Conservation (phyloP, 1,140 invertebrate species). For the Eulimnadia texana region DNA sequence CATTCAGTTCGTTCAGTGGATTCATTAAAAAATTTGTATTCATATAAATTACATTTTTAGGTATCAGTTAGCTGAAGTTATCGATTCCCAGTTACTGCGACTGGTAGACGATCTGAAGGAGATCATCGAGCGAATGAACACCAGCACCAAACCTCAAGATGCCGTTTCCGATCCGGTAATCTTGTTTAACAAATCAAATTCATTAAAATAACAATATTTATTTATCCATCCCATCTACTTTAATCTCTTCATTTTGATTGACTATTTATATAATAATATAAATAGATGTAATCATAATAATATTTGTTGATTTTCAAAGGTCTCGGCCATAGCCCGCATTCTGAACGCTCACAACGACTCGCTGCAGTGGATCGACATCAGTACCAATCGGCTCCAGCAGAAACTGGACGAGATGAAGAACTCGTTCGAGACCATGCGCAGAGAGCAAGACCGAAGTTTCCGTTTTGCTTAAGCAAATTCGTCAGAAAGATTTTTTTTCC, state of each 20-base stretch:
- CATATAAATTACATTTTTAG: slow-evolving; percentile 29
- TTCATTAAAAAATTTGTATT: background rate
- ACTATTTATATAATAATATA: too few species aligned
- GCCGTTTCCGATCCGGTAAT: slow-evolving; percentile 62
- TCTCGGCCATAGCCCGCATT: slow-evolving; percentile 81
- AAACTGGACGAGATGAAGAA: slow-evolving; percentile 70
- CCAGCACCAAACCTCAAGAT: slow-evolving; percentile 67
- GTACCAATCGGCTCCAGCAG: slow-evolving; percentile 51
- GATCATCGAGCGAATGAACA: slow-evolving; percentile 85
- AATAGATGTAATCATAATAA: slow-evolving; percentile 13
- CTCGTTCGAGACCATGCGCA: slow-evolving; percentile 57
- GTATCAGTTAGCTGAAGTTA: slow-evolving; percentile 71
- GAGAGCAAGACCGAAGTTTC: slow-evolving; percentile 46
- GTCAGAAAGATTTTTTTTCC: background rate
- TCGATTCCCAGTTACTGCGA: slow-evolving; percentile 81
- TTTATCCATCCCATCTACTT: background rate
- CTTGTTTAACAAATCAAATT: slow-evolving; percentile 17
- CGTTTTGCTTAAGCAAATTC: slow-evolving; percentile 2
- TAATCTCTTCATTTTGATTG: too few species aligned
- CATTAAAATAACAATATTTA: background rate
- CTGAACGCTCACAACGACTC: slow-evolving; percentile 93
- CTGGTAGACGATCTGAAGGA: slow-evolving; percentile 91
- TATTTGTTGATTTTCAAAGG: slow-evolving; percentile 32
- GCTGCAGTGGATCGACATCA: slow-evolving; percentile 79
- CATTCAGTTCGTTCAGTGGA: background rate